Evolutionary conservation across 2,113 vertebrate genomes (phyloP).

Genomic region (Xenus cinereus): DNA sequence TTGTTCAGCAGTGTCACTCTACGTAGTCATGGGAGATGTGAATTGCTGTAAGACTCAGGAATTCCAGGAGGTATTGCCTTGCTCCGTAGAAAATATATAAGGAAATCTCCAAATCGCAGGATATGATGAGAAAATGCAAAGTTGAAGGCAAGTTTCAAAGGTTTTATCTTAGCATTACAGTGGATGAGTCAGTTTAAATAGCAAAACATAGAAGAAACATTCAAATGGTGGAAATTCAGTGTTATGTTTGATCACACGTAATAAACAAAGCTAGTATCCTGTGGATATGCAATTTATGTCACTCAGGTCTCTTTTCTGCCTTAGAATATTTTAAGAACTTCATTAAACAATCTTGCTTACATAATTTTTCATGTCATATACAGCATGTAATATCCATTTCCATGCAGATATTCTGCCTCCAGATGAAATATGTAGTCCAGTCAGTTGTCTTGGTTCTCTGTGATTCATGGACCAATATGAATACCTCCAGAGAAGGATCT

Average conservation of each 20-base stretch:
- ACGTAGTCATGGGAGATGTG: neutral
- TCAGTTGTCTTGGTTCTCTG: neutral
- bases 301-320: neutral
- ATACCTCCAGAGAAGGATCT: neutral
- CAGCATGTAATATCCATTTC: neutral
- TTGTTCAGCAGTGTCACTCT: neutral
- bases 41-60: neutral
- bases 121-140: neutral
- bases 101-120: neutral
- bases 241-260: neutral
- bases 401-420: neutral
- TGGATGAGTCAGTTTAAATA: neutral
- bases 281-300: neutral
- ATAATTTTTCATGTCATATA: neutral
- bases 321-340: neutral
- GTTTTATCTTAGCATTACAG: neutral
- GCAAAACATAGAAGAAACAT: neutral
- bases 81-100: neutral
- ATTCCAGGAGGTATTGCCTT: neutral
- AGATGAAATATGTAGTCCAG: neutral
- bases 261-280: neutral
- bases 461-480: neutral
- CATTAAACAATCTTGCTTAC: neutral
- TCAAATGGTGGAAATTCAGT: neutral
- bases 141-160: neutral